Evolutionary conservation across 2,797 vertebrate species (phyloP), one percentile per base, ranked within the genome.

Genomic region (Sebastes diaconus): DNA sequence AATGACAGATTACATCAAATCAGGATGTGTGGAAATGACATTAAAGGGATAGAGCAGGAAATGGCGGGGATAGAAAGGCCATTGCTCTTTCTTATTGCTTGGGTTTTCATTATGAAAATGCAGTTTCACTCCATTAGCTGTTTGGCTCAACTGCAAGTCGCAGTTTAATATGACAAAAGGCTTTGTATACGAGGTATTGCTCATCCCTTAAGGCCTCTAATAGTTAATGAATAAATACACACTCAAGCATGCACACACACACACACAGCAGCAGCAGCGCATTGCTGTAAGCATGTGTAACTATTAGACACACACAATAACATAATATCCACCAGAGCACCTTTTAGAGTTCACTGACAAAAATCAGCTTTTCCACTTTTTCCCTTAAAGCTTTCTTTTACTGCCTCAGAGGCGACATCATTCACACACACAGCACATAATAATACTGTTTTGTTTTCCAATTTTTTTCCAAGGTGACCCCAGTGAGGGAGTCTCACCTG

Each of bases 401-500:
- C 54, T 32, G 22, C 52, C 64, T 80, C 8, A 55, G 60, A 75
- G 68, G 54, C 24, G 10, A 77, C 58, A 73, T 64, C 58, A 57
- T 52, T 36, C 36, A 39, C 42, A 39, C 27, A 34, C 61, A 52
- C 59, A 66, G 29, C 7, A 57, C 18, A 46, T 34, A 46, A 50
- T 29, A 46, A 59, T 18, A 16, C 46, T 63, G 25, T 79, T 72
- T 66, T 68, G 39, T 73, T 75, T 46, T 27, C 8, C n/a, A 57
- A 27, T 42, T 80, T 60, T 60, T 79, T 52, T 68, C 68, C 60
- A 80, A 67, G 77, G 79, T 77, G 88, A 83, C 77, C 66, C 69
- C n/a, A 22, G 22, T n/a, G 66, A 79, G 14, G n/a, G 65, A 3
- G 29, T 13, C 89, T 94, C 86, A 99, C 98, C 98, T 97, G 98